These are phyloP conservation scores for Metacarcinus magister DNA, from an alignment of 2,888 invertebrate genomes.

Conservation along the genomic window DNA sequence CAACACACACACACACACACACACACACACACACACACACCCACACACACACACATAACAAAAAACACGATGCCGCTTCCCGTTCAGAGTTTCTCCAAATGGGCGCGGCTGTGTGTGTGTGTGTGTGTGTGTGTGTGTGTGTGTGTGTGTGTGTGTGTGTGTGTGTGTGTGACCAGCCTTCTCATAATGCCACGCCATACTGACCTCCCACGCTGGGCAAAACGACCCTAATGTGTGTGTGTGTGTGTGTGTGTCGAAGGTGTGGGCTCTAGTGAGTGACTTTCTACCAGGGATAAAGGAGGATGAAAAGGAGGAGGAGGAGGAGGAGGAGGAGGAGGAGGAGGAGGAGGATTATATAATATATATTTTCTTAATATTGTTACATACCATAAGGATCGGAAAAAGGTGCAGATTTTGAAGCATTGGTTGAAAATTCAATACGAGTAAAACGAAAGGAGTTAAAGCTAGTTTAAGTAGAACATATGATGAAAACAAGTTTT, in stretches of 20 bases:
- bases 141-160: constrained; percentile 8
- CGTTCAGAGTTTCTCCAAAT: not conserved
- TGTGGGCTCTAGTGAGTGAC: not conserved
- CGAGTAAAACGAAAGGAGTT: too few species aligned
- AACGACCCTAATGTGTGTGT: not conserved
- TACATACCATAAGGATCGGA: too few species aligned
- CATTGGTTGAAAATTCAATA: too few species aligned
- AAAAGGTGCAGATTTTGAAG: too few species aligned
- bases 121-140: constrained; percentile 46
- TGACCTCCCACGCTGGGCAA: too few species aligned
- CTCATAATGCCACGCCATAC: too few species aligned
- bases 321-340: constrained; percentile 41
- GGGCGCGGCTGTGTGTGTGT: constrained; percentile 45
- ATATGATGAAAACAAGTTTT: too few species aligned
- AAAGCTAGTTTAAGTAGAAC: too few species aligned
- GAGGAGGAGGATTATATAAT: not conserved
- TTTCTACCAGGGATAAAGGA: not conserved
- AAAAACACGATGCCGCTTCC: not conserved
- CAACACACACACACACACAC: constrained; percentile 41
- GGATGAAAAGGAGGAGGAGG: not conserved
- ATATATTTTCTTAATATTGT: too few species aligned
- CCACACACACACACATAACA: not conserved
- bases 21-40: constrained; percentile 36
- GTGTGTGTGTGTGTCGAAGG: not conserved
- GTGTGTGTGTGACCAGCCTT: not conserved